Base-by-base conservation (phyloP, 1,140 invertebrate genomes). In the Trissolcus basalis region DNA sequence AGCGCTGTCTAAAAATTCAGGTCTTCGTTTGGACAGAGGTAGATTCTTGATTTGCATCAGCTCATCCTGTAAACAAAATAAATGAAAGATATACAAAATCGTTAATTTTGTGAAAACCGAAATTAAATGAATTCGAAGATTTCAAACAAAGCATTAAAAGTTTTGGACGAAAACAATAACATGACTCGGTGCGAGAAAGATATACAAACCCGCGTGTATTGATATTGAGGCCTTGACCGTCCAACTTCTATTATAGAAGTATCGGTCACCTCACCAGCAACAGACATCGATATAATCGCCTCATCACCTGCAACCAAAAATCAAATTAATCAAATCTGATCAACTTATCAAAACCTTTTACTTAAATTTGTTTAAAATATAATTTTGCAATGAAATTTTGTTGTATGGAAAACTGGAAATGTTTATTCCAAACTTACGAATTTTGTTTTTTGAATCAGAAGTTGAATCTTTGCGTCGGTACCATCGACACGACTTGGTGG, bases 1-100 rank as follows among this genome's bases (percentile, higher is more conserved):
- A 61, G 87, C 90, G 61, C 84, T 84, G 73, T 91, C 90, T 71
- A 93, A 87, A 80, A 88, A 90, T 54, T 90, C 88, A 19, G 92
- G 91, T 61, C 90, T 87, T 3, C 82, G 84, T 78, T 90, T 91
- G 39, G 92, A 90, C 67, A 91, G 85, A 63, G 91, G 90, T 77
- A 88, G 89, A 77, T 85, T 83, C 41, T 90, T 89, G 61, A 93
- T 89, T 11, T 89, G 86, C 85, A 92, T 87, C 47, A 93, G 87
- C 79, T 92, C 88, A 50, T 93, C 91, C 88, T 92, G 48, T 6
- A 84, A 84, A 61, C 4, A 15, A 12, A 7, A 6, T 2, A 10
- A 59, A n/a, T n/a, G n/a, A n/a, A n/a, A n/a, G n/a, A n/a, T n/a
- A n/a, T n/a, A n/a, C n/a, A n/a, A n/a, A n/a, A n/a, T n/a, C n/a